Conservation (phyloP, 2,888 invertebrate genomes). For the Barypeithes pellucidus region DNA sequence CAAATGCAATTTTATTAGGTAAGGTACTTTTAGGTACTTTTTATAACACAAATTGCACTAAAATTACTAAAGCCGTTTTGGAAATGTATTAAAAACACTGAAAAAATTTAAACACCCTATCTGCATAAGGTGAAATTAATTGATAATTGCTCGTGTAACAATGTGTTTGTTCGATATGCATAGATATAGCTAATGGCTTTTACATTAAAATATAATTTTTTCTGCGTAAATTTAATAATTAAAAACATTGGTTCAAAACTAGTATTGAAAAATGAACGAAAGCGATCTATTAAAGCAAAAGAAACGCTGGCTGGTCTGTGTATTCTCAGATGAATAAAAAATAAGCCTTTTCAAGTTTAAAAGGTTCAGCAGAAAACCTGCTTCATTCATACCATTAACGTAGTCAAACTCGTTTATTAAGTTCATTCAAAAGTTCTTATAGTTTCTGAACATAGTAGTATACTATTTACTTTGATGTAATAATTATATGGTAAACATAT, state of each 20-base stretch:
- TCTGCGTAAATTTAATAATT: neutral
- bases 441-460: conserved; percentile 45
- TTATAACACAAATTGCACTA: too few relatives aligned
- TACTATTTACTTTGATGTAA: conserved; percentile 51
- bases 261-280: neutral
- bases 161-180: too few relatives aligned
- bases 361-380: conserved; percentile 51
- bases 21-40: too few relatives aligned
- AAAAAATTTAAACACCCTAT: too few relatives aligned
- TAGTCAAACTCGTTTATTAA: conserved; percentile 54
- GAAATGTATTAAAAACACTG: too few relatives aligned
- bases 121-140: too few relatives aligned
- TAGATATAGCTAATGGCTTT: too few relatives aligned
- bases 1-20: too few relatives aligned
- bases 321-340: conserved; percentile 41
- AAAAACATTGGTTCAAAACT: neutral
- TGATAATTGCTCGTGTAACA: too few relatives aligned
- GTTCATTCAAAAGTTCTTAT: conserved; percentile 51
- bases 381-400: conserved; percentile 50
- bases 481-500: conserved; percentile 47
- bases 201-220: too few relatives aligned
- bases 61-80: too few relatives aligned
- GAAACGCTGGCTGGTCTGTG: conserved; percentile 30
- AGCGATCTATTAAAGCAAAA: conserved; percentile 13
- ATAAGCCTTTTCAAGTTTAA: conserved; percentile 49